Conservation (phyloP, 2,113 vertebrate genomes). For the Zosterops lateralis region DNA sequence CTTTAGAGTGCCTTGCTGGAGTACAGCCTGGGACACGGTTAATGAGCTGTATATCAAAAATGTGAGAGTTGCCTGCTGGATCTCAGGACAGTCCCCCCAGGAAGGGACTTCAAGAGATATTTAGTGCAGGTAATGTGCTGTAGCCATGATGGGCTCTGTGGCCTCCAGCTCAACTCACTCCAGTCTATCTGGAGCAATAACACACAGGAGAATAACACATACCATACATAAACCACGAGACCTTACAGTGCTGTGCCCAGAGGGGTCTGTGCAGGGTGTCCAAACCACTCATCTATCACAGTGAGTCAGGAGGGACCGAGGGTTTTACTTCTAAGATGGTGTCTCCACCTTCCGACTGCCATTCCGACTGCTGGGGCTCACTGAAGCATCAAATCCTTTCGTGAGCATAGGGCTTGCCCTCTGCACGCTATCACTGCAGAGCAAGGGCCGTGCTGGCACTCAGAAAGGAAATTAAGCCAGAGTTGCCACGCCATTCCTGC, state of each 20-base stretch:
- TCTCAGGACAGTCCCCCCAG: background rate
- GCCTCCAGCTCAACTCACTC: background rate
- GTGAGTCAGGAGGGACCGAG: background rate
- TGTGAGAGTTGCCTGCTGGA: background rate
- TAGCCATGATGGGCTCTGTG: background rate
- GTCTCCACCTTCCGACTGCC: background rate
- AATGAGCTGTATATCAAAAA: background rate
- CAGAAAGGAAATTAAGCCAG: background rate
- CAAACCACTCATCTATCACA: background rate
- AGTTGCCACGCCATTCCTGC: background rate
- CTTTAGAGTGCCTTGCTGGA: background rate
- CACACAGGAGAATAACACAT: background rate
- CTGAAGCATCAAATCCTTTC: slow-evolving; percentile 37
- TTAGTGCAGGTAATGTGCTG: background rate
- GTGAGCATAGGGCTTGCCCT: background rate
- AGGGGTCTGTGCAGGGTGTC: background rate
- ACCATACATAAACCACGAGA: background rate
- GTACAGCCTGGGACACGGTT: background rate
- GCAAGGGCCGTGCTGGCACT: background rate
- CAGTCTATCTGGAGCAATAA: background rate
- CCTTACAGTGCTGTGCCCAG: background rate
- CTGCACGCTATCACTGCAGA: slow-evolving; percentile 30
- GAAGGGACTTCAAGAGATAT: background rate
- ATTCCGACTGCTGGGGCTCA: background rate
- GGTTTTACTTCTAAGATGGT: background rate